phyloP scores from a whole-genome alignment of 2,888 invertebrate genomes.

The Acanthoscelides obtectus region DNA sequence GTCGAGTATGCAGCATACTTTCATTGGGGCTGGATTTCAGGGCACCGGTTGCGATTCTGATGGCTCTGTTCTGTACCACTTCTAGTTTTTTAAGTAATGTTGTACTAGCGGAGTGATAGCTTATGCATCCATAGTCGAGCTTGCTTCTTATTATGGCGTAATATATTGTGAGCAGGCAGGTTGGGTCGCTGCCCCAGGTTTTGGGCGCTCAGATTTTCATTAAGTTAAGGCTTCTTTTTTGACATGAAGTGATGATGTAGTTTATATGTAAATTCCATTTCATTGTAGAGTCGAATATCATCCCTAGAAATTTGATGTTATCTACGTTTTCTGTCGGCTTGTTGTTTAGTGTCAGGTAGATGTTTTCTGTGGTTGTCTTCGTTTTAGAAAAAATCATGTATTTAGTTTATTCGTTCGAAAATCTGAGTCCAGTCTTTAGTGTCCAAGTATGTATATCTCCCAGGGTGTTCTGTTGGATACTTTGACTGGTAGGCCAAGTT shows the following conservation, averaged over 20 bases:
- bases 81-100: constrained; percentile 5
- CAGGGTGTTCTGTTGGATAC: not conserved
- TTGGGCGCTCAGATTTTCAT: not conserved
- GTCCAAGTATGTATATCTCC: not conserved
- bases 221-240: not conserved
- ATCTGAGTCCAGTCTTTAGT: not conserved
- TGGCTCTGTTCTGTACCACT: constrained; percentile 1
- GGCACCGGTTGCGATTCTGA: constrained; percentile 5
- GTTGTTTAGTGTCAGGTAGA: not conserved
- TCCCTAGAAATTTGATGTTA: not conserved
- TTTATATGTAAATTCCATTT: constrained; percentile 1
- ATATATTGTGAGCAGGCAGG: constrained; percentile 1
- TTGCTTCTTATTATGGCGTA: not conserved
- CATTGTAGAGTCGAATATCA: not conserved
- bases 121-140: constrained; percentile 2
- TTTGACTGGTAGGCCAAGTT: not conserved
- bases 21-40: constrained; percentile 2
- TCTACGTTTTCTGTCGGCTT: not conserved
- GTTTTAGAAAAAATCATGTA: not conserved
- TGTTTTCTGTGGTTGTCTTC: not conserved
- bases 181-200: not conserved
- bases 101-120: constrained; percentile 2
- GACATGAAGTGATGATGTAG: not conserved
- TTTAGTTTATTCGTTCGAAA: not conserved
- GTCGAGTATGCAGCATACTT: not conserved